Conservation (phyloP, 2,113 vertebrate species). For the Patagioenas fasciata region DNA sequence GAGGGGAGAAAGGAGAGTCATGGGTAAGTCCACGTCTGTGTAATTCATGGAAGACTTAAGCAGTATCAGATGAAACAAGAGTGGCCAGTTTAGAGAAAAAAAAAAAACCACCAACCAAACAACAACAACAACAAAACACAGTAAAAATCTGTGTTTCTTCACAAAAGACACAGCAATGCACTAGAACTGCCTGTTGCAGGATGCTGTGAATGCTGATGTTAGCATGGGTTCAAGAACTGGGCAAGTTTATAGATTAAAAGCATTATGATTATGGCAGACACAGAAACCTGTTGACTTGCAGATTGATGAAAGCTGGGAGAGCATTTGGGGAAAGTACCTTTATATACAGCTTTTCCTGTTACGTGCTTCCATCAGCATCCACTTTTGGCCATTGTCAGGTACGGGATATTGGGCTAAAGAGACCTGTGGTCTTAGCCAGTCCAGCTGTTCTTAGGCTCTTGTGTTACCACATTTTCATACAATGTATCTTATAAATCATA, state of each 20-base stretch:
- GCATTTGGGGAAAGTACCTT: neutral
- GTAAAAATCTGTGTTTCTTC: neutral
- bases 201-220: neutral
- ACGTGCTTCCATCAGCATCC: neutral
- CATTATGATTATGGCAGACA: accelerated
- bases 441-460: neutral
- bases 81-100: accelerated
- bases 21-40: neutral
- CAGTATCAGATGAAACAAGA: neutral
- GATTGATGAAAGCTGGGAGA: neutral
- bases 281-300: neutral
- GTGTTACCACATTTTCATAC: neutral
- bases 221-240: neutral
- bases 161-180: neutral
- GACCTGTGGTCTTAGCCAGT: neutral
- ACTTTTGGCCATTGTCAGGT: neutral
- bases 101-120: neutral
- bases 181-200: neutral
- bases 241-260: neutral
- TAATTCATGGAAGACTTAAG: neutral
- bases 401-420: neutral
- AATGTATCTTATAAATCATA: neutral
- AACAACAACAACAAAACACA: no score
- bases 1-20: accelerated
- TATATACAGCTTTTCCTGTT: neutral